These are phyloP conservation scores for Acromyrmex heyeri DNA, from an alignment of 1,140 invertebrate genomes.

Conservation along the genomic window DNA sequence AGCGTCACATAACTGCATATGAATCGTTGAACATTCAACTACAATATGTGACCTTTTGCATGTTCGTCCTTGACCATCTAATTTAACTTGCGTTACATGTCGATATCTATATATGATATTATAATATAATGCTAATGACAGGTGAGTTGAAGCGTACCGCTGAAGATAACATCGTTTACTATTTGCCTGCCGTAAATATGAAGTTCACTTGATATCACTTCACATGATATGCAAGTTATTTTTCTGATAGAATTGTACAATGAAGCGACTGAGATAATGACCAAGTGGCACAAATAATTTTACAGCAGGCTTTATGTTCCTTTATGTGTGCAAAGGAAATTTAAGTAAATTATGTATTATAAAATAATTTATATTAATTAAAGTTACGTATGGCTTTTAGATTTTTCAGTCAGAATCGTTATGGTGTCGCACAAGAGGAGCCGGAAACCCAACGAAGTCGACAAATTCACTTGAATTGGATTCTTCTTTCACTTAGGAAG, in stretches of 20 bases:
- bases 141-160: conserved; percentile 19
- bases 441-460: not conserved
- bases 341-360: not conserved
- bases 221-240: not conserved
- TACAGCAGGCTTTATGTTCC: not conserved
- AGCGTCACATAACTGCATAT: not conserved
- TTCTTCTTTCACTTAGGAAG: not conserved
- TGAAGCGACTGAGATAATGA: not conserved
- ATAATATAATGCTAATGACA: conserved; percentile 40
- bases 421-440: conserved; percentile 1
- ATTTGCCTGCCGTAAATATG: not conserved
- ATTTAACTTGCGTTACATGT: conserved; percentile 11
- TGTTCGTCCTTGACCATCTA: conserved; percentile 19
- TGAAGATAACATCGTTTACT: conserved; percentile 47
- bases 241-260: not conserved
- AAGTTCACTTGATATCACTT: not conserved
- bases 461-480: conserved; percentile 30
- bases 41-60: conserved; percentile 31
- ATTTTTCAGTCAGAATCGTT: conserved; percentile 49
- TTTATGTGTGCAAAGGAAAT: not conserved
- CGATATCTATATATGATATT: conserved; percentile 6
- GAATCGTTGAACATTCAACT: not conserved
- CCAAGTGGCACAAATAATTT: not conserved
- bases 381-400: not conserved
- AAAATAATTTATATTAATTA: not conserved